Percentiles rank a stretch among this genome's conserved stretches.
Evolutionary conservation across 2,888 invertebrate species (phyloP).

Genomic region (Spodoptera littoralis): DNA sequence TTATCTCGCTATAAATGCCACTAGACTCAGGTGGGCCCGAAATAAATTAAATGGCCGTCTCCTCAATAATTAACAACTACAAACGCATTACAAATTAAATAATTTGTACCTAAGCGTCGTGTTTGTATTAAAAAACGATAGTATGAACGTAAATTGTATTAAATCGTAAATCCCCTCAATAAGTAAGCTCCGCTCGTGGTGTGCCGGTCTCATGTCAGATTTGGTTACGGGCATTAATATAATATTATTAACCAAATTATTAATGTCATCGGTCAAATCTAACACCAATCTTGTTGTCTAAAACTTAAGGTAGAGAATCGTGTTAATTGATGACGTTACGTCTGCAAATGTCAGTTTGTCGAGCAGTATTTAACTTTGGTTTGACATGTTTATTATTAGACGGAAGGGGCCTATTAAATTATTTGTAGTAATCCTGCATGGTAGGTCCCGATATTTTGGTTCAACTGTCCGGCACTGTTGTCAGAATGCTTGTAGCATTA

Average conservation of each 20-base stretch:
- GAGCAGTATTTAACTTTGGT: slow-evolving; percentile 80
- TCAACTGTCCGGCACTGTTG: slow-evolving; percentile 73
- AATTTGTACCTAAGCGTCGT: slow-evolving; percentile 81
- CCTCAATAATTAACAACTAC: slow-evolving; percentile 78
- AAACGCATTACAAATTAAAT: slow-evolving; percentile 85
- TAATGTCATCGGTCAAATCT: slow-evolving; percentile 18
- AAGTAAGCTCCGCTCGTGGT: slow-evolving; percentile 77
- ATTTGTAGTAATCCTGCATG: slow-evolving; percentile 82
- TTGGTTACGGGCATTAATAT: slow-evolving; percentile 81
- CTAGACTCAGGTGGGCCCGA: slow-evolving; percentile 63
- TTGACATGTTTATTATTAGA: slow-evolving; percentile 87
- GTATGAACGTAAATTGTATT: slow-evolving; percentile 80
- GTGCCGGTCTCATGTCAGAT: slow-evolving; percentile 84
- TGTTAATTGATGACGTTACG: slow-evolving; percentile 18
- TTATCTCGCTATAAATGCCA: slow-evolving; percentile 74
- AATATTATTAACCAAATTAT: slow-evolving; percentile 70
- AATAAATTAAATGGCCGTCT: slow-evolving; percentile 75
- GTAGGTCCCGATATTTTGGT: slow-evolving; percentile 81
- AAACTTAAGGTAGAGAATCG: slow-evolving; percentile 57
- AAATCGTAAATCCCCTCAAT: slow-evolving; percentile 83
- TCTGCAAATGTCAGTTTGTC: slow-evolving; percentile 63
- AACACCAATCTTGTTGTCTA: slow-evolving; percentile 39
- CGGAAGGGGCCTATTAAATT: slow-evolving; percentile 86
- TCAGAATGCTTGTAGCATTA: slow-evolving; percentile 63
- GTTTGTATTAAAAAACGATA: slow-evolving; percentile 80